Base-by-base conservation (phyloP, 2,797 vertebrate species). In the Gymnoscopelus microlampas region DNA sequence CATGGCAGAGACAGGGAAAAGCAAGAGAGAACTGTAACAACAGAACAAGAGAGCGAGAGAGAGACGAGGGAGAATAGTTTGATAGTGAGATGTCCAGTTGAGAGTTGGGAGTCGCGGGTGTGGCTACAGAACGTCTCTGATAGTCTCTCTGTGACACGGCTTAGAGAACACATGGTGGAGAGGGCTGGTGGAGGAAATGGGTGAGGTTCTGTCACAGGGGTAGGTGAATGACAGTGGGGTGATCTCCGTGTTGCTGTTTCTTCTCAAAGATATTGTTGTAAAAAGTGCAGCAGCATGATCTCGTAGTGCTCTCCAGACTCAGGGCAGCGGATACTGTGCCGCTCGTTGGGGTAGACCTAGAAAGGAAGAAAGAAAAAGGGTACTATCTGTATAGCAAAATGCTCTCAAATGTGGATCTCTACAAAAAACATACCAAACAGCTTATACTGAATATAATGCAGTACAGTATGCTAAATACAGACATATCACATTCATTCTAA, bases 251-350 rank as follows among this genome's bases (percentile, higher is more conserved):
- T n/a, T 50, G 15, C 24, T 4, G 9, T 6, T 68, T 79, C 75
- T 84, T 35, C 59, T 99, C 94, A 99, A 94, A 99, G 97, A 95
- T 98, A 93, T 90, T 99, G 96, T 92, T 99, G 98, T 90, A 99
- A 94, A 94, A 99, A 99, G 95, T 99, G 96, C 92, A 99, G 95
- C 94, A 99, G 94, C 81, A 97, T 99, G 88, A 98, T 98, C 93
- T 99, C 98, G 10, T 99, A 99, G 94, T 99, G 98, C 94, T 99
- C 98, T 74, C 97, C 98, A 3, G 97, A 99, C 91, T 99, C 98
- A 0, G 97, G 97, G 93, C 98, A 99, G 92, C 98, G 96, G 85
- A 99, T 99, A 87, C 97, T 98, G 93, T 99, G 97, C 88, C 98
- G 94, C 93, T 99, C 97, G 0, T 99, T 99, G 82, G 98, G 98